Evolutionary conservation across 64 coral and sea anemone species (phyloP).

Genomic region (Pocillopora verrucosa): DNA sequence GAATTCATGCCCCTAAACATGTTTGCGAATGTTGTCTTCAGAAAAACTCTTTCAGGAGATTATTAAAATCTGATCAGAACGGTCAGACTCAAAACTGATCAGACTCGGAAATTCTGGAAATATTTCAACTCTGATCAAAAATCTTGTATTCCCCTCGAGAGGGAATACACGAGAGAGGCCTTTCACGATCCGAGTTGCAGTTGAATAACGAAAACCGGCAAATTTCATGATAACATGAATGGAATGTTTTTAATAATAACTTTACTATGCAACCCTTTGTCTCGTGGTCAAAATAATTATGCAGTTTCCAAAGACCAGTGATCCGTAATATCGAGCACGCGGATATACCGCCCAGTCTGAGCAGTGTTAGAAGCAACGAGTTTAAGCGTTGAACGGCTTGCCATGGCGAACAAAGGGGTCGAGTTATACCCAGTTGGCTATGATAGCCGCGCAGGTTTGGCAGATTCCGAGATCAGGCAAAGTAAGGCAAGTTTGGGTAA

Average conservation of each 20-base stretch:
- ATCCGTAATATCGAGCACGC: not conserved
- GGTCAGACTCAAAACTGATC: no score
- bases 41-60: no score
- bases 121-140: no score
- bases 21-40: no score
- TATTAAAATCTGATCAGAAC: no score
- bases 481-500: not conserved
- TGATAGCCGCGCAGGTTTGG: slow-evolving; percentile 18
- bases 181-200: not conserved
- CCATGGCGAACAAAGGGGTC: not conserved
- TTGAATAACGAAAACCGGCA: not conserved
- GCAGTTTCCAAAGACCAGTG: not conserved
- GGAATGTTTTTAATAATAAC: not conserved
- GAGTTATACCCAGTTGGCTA: slow-evolving; percentile 6
- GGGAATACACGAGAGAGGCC: no score
- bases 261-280: slow-evolving; percentile 8
- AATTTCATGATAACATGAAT: not conserved
- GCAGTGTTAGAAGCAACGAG: not conserved
- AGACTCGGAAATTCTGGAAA: no score
- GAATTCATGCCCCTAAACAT: no score
- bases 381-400: not conserved
- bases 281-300: not conserved
- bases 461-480: slow-evolving; percentile 7
- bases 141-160: no score
- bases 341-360: not conserved